Conservation (phyloP, 2,797 vertebrate species). For the Semotilus atromaculatus region DNA sequence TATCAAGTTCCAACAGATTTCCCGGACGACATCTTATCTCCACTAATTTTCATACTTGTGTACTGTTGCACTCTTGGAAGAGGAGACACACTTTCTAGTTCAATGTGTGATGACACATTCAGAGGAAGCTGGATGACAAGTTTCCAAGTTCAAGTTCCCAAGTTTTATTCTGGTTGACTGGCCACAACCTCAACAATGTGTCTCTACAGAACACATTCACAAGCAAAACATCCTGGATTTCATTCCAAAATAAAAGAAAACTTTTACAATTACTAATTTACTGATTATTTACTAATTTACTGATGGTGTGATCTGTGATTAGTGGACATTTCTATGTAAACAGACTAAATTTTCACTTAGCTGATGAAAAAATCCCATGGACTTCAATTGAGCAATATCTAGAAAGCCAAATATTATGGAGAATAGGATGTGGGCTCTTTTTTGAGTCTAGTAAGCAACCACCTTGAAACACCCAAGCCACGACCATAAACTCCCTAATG, state of each 20-base stretch:
- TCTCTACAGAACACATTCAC: neutral
- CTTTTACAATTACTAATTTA: slow-evolving; percentile 2
- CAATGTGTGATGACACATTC: slow-evolving; percentile 24
- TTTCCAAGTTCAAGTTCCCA: neutral
- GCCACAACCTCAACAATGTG: neutral
- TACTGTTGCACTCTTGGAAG: neutral
- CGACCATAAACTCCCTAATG: neutral
- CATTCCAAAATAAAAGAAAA: neutral
- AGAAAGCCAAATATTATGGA: neutral
- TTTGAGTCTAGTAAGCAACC: neutral
- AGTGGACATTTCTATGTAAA: neutral
- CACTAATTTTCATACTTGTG: slow-evolving; percentile 18
- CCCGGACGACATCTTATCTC: slow-evolving; percentile 12
- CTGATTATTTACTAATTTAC: too few relatives aligned
- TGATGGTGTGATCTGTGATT: too few relatives aligned
- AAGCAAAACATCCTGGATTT: slow-evolving; percentile 22
- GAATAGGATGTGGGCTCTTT: neutral
- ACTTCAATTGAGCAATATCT: neutral
- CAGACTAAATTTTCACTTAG: neutral
- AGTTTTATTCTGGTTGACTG: neutral
- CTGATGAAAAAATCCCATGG: neutral
- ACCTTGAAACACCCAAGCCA: neutral
- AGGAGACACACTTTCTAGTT: slow-evolving; percentile 17
- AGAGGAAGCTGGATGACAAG: neutral
- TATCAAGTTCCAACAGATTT: slow-evolving; percentile 41